Percentiles rank a stretch among this genome's conserved stretches.
Evolutionary conservation across 2,113 vertebrate species (phyloP).

Genomic region (Emydocephalus ijimae): DNA sequence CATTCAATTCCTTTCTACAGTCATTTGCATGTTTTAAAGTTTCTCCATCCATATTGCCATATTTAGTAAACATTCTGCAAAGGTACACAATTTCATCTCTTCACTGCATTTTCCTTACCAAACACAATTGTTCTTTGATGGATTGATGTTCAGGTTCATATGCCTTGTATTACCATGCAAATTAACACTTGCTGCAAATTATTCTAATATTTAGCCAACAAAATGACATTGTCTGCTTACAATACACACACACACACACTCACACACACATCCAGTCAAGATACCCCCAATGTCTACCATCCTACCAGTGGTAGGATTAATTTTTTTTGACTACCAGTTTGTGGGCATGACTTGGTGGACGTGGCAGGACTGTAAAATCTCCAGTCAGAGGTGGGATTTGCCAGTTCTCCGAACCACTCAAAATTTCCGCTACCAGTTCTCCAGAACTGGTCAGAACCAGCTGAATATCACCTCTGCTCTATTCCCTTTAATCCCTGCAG

Average conservation of each 20-base stretch:
- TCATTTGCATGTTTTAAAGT: background rate
- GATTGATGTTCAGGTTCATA: background rate
- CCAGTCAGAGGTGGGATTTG: too few species aligned
- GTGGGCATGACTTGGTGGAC: too few species aligned
- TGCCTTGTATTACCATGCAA: background rate
- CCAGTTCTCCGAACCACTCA: too few species aligned
- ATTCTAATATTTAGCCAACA: background rate
- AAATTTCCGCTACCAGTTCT: too few species aligned
- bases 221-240: background rate
- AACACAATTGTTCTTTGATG: background rate
- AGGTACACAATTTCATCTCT: background rate
- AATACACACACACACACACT: too few species aligned
- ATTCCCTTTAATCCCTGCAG: background rate
- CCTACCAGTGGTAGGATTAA: too few species aligned
- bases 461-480: too few species aligned
- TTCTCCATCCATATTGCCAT: background rate
- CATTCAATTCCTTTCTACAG: background rate
- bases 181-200: background rate
- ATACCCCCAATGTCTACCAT: too few species aligned
- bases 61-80: background rate
- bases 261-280: too few species aligned
- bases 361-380: too few species aligned
- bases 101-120: background rate
- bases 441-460: too few species aligned
- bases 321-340: too few species aligned